These are phyloP conservation scores for Myiopsitta monachus DNA, from an alignment of 2,113 vertebrate species.

Conservation along the genomic window DNA sequence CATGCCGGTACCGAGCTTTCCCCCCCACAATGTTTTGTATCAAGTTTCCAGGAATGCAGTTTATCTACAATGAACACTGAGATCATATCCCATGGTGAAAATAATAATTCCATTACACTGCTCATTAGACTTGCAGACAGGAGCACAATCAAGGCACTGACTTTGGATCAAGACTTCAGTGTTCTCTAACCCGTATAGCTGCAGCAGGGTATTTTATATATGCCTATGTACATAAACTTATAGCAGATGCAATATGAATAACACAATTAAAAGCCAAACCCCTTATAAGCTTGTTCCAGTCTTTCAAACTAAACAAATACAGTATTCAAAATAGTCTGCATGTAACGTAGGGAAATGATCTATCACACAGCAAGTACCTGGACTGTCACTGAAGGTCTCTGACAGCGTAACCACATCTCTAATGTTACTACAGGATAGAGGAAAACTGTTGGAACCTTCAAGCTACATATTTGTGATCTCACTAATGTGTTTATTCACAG, in stretches of 20 bases:
- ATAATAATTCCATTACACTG: not conserved
- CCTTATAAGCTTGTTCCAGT: not conserved
- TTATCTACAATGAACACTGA: not conserved
- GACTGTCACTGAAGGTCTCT: not conserved
- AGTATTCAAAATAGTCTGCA: not conserved
- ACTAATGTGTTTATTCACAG: not conserved
- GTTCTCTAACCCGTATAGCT: not conserved
- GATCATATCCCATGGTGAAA: not conserved
- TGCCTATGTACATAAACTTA: not conserved
- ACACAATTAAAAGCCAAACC: not conserved
- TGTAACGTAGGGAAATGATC: not conserved
- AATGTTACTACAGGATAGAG: not conserved
- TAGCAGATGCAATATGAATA: not conserved
- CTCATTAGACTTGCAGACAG: not conserved
- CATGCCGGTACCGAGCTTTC: rapidly evolving
- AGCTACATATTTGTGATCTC: not conserved
- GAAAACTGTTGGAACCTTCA: not conserved
- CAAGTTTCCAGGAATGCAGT: not conserved
- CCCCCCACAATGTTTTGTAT: not conserved
- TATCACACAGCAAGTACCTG: not conserved
- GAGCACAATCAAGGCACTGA: not conserved
- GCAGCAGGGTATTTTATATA: not conserved
- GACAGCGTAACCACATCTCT: rapidly evolving
- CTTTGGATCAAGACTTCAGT: not conserved
- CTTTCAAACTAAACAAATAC: not conserved